Conservation (phyloP, 2,113 vertebrate species). For the Nesospiza acunhae region DNA sequence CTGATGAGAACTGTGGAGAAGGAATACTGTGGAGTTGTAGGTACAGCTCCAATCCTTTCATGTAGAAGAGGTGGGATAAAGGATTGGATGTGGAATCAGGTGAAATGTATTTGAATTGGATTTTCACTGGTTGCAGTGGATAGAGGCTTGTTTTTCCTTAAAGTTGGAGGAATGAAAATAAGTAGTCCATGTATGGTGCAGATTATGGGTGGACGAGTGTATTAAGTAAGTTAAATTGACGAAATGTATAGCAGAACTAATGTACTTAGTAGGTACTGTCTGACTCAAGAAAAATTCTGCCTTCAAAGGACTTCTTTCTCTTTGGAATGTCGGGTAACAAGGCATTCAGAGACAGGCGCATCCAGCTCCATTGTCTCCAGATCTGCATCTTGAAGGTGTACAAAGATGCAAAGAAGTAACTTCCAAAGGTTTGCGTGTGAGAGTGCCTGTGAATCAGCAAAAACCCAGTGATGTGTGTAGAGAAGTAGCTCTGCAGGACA, state of each 20-base stretch:
- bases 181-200: neutral
- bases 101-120: neutral
- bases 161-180: neutral
- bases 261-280: neutral
- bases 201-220: neutral
- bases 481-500: neutral
- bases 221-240: neutral
- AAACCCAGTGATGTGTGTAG: neutral
- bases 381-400: neutral
- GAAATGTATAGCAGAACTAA: neutral
- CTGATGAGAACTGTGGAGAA: neutral
- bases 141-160: neutral
- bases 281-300: neutral
- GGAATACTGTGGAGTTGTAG: neutral
- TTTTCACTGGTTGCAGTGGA: neutral
- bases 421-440: neutral
- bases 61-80: neutral
- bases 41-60: fast-evolving
- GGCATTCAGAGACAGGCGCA: neutral
- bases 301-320: neutral
- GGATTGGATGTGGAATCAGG: neutral
- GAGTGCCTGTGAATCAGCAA: neutral
- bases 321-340: neutral
- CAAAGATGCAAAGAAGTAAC: neutral
- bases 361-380: neutral